A percentile compares a stretch with the other conserved stretches of the same genome.
Conservation (phyloP, 1,140 invertebrate species). For the Aphaenogaster floridana region DNA sequence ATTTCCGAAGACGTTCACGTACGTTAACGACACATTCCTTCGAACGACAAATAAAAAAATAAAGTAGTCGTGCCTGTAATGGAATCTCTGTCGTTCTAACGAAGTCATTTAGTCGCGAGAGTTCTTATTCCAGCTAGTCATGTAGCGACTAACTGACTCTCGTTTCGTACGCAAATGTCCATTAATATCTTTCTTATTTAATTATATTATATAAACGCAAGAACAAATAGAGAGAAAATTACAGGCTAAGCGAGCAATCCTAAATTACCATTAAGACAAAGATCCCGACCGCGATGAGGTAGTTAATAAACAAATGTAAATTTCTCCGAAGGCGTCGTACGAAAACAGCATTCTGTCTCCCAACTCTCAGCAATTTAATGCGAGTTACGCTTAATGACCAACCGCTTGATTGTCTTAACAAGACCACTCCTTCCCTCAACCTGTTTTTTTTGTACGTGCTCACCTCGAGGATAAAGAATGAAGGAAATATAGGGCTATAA, state of each 20-base stretch:
- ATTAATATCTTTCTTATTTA: background rate
- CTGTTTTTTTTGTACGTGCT: conserved; percentile 24
- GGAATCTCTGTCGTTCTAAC: background rate
- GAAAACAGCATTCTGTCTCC: conserved; percentile 39
- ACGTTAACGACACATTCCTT: background rate
- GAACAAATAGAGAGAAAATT: background rate
- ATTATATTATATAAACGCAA: conserved; percentile 11
- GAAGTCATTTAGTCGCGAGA: background rate
- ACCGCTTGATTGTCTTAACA: conserved; percentile 71
- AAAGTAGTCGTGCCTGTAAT: background rate
- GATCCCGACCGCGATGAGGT: background rate
- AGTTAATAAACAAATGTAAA: conserved; percentile 17
- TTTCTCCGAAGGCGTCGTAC: background rate
- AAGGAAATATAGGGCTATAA: background rate
- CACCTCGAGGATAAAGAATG: conserved; percentile 31
- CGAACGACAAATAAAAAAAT: conserved; percentile 7
- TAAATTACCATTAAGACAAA: conserved; percentile 15
- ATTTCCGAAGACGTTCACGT: conserved; percentile 17
- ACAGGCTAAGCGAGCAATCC: background rate
- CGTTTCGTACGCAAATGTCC: background rate
- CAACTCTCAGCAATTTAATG: conserved; percentile 74
- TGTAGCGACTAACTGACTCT: background rate
- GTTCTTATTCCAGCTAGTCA: background rate
- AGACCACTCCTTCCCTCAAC: conserved; percentile 42
- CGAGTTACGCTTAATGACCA: conserved; percentile 65